Percentiles rank a stretch among this genome's conserved stretches.
phyloP scores from a whole-genome alignment of 2,888 invertebrate species.

The Drosophila testacea region DNA sequence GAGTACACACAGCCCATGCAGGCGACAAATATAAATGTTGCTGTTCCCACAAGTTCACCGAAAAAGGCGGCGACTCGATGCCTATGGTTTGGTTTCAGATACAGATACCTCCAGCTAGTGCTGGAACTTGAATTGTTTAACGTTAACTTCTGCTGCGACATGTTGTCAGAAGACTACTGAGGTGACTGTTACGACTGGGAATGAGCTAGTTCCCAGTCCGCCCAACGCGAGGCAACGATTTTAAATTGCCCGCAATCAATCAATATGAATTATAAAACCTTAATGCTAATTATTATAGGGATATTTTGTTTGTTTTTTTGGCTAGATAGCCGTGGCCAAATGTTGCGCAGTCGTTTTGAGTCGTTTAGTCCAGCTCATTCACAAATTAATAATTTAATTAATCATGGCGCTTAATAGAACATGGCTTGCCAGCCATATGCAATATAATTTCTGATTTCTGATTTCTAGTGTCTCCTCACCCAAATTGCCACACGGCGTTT shows the following conservation, averaged over 20 bases:
- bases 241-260: conserved; percentile 62
- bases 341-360: conserved; percentile 9
- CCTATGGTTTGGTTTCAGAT: conserved; percentile 39
- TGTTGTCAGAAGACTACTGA: conserved; percentile 51
- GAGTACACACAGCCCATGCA: conserved; percentile 88
- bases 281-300: conserved; percentile 77
- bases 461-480: conserved; percentile 7
- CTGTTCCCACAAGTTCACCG: conserved; percentile 89
- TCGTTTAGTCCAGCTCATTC: conserved; percentile 31
- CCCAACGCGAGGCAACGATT: conserved; percentile 27
- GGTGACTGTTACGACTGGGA: not conserved
- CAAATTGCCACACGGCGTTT: conserved; percentile 20
- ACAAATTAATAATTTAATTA: conserved; percentile 45
- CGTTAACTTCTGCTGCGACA: conserved; percentile 58
- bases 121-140: conserved; percentile 13
- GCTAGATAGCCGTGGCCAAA: conserved; percentile 28
- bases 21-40: conserved; percentile 89
- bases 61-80: conserved; percentile 78
- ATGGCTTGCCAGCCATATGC: conserved; percentile 10
- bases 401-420: conserved; percentile 34
- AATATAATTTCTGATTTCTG: conserved; percentile 12
- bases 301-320: conserved; percentile 37
- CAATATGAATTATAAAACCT: conserved; percentile 76
- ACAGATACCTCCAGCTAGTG: conserved; percentile 45
- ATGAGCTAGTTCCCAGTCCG: not conserved